Evolutionary conservation across 2,797 vertebrate genomes (phyloP).

Genomic region (Siniperca scherzeri): DNA sequence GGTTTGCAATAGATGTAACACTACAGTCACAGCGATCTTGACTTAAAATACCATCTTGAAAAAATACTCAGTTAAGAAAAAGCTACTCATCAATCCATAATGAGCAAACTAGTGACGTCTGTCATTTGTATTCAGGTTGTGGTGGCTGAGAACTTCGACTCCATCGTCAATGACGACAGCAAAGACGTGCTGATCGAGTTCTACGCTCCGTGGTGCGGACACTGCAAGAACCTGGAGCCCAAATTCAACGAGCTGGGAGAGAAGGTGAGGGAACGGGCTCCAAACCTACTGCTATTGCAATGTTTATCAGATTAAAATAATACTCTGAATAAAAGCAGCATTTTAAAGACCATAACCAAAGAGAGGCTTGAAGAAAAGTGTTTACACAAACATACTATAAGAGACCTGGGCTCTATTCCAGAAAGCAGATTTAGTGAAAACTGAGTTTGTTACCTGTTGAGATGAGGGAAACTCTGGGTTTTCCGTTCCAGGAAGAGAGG

Average conservation of each 20-base stretch:
- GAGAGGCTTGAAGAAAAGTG: no score
- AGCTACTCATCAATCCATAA: neutral
- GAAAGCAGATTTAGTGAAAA: no score
- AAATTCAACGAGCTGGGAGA: conserved; percentile 97
- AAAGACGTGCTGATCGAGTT: conserved; percentile 99
- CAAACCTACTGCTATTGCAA: neutral
- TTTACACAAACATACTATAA: neutral
- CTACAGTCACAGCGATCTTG: neutral
- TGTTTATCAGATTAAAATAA: neutral
- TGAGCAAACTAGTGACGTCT: neutral
- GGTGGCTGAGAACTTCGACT: conserved; percentile 88
- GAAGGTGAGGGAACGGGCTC: conserved; percentile 86
- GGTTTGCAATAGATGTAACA: neutral
- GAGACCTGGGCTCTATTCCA: neutral
- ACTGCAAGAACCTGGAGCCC: conserved; percentile 98
- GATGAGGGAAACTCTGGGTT: no score
- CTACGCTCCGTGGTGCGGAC: conserved; percentile 98
- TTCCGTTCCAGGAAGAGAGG: no score
- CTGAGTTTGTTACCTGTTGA: no score
- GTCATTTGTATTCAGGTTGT: conserved; percentile 70
- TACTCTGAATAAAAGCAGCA: neutral
- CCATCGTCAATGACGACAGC: conserved; percentile 92
- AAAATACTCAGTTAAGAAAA: neutral
- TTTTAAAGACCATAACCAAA: neutral
- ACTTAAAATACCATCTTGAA: neutral